Evolutionary conservation across 2,113 vertebrate species (phyloP), one percentile per base, ranked within the genome.

Genomic region (Gambusia affinis): DNA sequence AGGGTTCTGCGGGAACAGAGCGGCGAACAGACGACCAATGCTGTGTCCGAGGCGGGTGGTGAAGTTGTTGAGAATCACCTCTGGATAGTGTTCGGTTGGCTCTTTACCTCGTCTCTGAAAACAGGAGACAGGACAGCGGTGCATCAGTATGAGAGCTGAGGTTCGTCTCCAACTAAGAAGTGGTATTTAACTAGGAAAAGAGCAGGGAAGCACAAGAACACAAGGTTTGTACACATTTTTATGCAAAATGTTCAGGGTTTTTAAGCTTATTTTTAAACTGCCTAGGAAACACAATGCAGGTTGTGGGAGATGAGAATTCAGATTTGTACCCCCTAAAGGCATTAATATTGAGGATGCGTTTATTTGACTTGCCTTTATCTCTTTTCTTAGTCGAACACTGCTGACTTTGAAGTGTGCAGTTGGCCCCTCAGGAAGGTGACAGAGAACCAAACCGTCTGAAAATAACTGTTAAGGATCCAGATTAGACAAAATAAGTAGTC

Each of bases 361-460:
- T 51, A 8, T n/a, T 74, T 6, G 31, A 80, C 94, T 94, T 86
- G 94, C 98, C 96, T 97, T 99, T 75, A 99, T 95, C 93, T 99
- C 97, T 87, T 97, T 99, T 27, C 96, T 96, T n/a, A 99, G 93
- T 73, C 96, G 95, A 84, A 97, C 96, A 29, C 94, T 98, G 87
- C 96, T 98, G 94, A 99, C 92, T 92, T 96, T 98, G 90, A 99
- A 99, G 90, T 99, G 98, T 86, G 97, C 97, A 2, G 98, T 99
- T 27, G 98, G 98, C 12, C 98, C 98, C 12, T 96, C 92, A 74
- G 98, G 98, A 44, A 99, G 95, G 77, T 99, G 98, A 94, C 97
- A 96, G 82, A 99, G 93, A 91, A 99, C 90, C 90, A 99, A 88
- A 69, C 98, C 98, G 93, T 99, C 98, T 99, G 72, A 90, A 81